A percentile compares a stretch with the other conserved stretches of the same genome.
Conservation (phyloP, 2,113 vertebrate genomes). For the Gallinago undulata region DNA sequence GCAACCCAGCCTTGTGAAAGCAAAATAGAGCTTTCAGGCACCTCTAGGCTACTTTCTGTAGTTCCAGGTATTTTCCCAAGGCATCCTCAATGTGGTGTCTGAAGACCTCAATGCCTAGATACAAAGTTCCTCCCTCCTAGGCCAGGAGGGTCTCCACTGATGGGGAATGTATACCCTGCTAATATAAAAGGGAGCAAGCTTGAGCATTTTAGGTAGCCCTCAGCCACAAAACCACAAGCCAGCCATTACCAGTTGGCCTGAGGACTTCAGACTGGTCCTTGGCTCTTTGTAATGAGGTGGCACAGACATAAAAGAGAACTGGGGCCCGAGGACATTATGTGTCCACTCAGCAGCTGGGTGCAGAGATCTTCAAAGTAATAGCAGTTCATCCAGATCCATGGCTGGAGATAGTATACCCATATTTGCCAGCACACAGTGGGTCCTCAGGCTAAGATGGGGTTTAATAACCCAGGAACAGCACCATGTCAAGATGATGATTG, state of each 20-base stretch:
- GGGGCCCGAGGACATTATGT: background rate
- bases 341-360: background rate
- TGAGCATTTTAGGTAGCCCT: background rate
- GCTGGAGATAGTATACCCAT: background rate
- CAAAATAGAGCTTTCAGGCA: background rate
- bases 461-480: background rate
- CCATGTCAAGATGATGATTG: background rate
- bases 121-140: background rate
- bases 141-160: background rate
- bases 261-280: background rate
- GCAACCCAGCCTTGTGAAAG: background rate
- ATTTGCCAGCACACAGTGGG: background rate
- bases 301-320: background rate
- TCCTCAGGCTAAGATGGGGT: accelerated
- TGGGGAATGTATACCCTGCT: background rate
- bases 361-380: background rate
- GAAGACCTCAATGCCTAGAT: background rate
- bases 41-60: background rate
- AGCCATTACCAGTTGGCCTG: background rate
- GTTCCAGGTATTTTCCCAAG: background rate
- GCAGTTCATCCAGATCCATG: background rate
- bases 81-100: background rate
- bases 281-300: background rate
- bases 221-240: background rate
- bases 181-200: background rate